Conservation (phyloP, 2,797 vertebrate genomes). For the Anguilla marmorata region DNA sequence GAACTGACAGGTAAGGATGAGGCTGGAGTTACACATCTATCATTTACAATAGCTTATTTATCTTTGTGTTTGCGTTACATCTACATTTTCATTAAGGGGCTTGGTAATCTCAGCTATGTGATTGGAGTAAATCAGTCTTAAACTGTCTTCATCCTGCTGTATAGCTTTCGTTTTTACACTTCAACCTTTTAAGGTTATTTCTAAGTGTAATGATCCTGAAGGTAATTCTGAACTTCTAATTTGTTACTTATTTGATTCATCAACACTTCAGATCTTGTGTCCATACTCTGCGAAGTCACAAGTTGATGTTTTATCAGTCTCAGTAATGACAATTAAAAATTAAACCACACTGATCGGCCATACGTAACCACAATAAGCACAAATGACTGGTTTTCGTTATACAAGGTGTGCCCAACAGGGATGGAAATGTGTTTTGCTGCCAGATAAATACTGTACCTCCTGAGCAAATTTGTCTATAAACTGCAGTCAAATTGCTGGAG, state of each 20-base stretch:
- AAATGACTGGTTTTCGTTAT: not conserved
- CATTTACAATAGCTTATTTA: not conserved
- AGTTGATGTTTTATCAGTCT: not conserved
- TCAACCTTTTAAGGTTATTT: not conserved
- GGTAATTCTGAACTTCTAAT: not conserved
- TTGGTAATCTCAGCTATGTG: not conserved
- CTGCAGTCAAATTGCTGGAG: too few species aligned
- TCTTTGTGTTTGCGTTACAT: not conserved
- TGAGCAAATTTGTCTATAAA: too few species aligned
- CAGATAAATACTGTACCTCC: not conserved
- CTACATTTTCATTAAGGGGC: not conserved
- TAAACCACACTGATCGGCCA: not conserved
- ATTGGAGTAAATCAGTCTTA: not conserved
- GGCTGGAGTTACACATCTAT: not conserved
- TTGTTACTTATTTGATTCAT: not conserved
- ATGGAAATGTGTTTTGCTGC: not conserved
- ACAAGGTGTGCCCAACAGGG: not conserved
- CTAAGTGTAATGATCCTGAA: not conserved
- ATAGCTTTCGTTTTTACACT: not conserved
- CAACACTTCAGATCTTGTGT: not conserved
- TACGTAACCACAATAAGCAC: not conserved
- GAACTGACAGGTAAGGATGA: constrained; percentile 19
- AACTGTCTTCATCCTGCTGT: not conserved
- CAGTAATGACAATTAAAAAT: not conserved
- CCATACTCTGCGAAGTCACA: not conserved